Percentiles rank a stretch among this genome's conserved stretches.
These are phyloP conservation scores for Drosophila bipectinata DNA, from an alignment of 1,140 invertebrate species.

Conservation along the genomic window DNA sequence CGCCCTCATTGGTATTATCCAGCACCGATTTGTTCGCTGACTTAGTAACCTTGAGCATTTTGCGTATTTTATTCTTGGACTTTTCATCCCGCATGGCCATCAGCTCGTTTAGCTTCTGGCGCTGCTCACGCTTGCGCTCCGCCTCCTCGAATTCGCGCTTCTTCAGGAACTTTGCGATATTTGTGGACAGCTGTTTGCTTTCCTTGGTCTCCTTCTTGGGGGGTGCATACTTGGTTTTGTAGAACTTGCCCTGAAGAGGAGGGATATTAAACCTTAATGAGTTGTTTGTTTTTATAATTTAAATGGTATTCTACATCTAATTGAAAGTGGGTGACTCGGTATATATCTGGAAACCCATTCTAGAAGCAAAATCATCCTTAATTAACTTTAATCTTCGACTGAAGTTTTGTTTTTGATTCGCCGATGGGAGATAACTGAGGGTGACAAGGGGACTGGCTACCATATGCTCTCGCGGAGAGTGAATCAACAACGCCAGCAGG, in stretches of 20 bases:
- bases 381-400: neutral
- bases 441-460: neutral
- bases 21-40: slow-evolving; percentile 94
- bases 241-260: slow-evolving; percentile 85
- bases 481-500: neutral
- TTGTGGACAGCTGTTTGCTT: slow-evolving; percentile 87
- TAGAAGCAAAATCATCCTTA: neutral
- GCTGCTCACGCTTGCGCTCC: slow-evolving; percentile 87
- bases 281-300: neutral
- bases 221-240: slow-evolving; percentile 91
- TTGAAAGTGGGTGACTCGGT: neutral
- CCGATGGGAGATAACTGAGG: neutral
- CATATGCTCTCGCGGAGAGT: neutral
- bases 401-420: neutral
- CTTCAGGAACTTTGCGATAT: slow-evolving; percentile 92
- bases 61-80: slow-evolving; percentile 88
- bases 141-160: slow-evolving; percentile 92
- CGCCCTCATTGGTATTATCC: slow-evolving; percentile 89
- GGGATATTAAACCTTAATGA: neutral
- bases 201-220: slow-evolving; percentile 91
- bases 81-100: slow-evolving; percentile 90
- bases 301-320: too few relatives aligned
- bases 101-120: slow-evolving; percentile 87
- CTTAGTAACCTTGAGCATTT: slow-evolving; percentile 90
- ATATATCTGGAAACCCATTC: neutral